Base-by-base conservation (phyloP, 1,140 invertebrate genomes). In the Homalodisca vitripennis region DNA sequence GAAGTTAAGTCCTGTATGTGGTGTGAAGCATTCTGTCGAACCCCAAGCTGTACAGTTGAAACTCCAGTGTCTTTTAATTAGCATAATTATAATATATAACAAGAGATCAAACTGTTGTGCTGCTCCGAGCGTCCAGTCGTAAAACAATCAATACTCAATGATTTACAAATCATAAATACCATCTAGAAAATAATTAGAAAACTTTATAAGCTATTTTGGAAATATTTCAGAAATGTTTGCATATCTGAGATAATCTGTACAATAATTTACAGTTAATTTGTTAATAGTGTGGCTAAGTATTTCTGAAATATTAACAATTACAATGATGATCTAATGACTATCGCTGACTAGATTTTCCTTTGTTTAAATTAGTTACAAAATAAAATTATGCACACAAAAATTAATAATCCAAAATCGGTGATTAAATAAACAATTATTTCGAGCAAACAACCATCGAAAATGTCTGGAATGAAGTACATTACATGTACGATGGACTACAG, bases 391-490 rank as follows among this genome's bases (percentile, higher is more conserved):
- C 27, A 60, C 55, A 60, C 55, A 60, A 60, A 60, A 60, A 22
- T 27, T 22, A 60, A 60, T n/a, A n/a, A 60, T n/a, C 10, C 12
- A 22, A 22, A 12, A 60, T 60, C 29, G 29, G 14, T 27, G 24
- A 10, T 13, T 60, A 10, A 60, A 27, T 60, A 60, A 60, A 27
- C 14, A 60, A 60, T 27, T 60, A 60, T 22, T 12, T 24, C 22
- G 48, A 60, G 13, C 55, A 13, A 60, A 13, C 14, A 30, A 26
- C 55, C 27, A 27, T 24, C 55, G 22, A 51, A 60, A 60, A 60
- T 60, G 55, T 60, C 55, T 60, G 55, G 55, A 60, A 60, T 60
- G 55, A 60, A 60, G 48, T 51, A 51, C 48, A 51, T 60, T 29
- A 60, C 6, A n/a, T 60, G 55, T 60, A 60, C 55, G 26, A 60